Conservation (phyloP, 2,888 invertebrate species). For the Pollenia griseotomentosa region DNA sequence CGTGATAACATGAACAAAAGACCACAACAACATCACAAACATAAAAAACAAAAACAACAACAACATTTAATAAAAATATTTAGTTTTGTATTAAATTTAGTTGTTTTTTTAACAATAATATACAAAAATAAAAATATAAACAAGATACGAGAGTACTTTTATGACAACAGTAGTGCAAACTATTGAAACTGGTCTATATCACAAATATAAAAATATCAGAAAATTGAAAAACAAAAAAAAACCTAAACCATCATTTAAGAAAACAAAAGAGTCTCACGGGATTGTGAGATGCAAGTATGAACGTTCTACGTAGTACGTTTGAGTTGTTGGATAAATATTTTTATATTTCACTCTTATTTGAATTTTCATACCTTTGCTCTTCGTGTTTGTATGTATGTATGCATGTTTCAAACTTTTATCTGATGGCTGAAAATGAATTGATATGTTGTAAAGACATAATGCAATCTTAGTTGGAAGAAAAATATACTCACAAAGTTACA, state of each 20-base stretch:
- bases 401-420: slow-evolving; percentile 1
- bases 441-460: slow-evolving; percentile 47
- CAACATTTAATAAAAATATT: slow-evolving; percentile 13
- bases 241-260: slow-evolving; percentile 25
- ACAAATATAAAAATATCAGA: slow-evolving; percentile 28
- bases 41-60: slow-evolving; percentile 19
- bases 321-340: not conserved
- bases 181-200: not conserved
- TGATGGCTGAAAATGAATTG: slow-evolving; percentile 48
- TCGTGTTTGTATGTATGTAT: slow-evolving; percentile 2
- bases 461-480: slow-evolving; percentile 33
- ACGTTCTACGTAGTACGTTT: not conserved
- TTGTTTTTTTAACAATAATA: not conserved
- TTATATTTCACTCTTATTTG: slow-evolving; percentile 31
- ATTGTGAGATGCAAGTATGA: slow-evolving; percentile 37
- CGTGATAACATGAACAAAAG: slow-evolving; percentile 81
- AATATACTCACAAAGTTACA: slow-evolving; percentile 11
- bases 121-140: slow-evolving; percentile 45
- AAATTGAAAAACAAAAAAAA: slow-evolving; percentile 17
- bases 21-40: slow-evolving; percentile 11
- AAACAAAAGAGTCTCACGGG: slow-evolving; percentile 74
- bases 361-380: slow-evolving; percentile 38
- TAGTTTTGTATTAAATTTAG: no score
- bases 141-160: slow-evolving; percentile 40
- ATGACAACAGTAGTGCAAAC: not conserved